These are phyloP conservation scores for Clarias platycephalus DNA, from an alignment of 2,797 vertebrate species.

Conservation along the genomic window DNA sequence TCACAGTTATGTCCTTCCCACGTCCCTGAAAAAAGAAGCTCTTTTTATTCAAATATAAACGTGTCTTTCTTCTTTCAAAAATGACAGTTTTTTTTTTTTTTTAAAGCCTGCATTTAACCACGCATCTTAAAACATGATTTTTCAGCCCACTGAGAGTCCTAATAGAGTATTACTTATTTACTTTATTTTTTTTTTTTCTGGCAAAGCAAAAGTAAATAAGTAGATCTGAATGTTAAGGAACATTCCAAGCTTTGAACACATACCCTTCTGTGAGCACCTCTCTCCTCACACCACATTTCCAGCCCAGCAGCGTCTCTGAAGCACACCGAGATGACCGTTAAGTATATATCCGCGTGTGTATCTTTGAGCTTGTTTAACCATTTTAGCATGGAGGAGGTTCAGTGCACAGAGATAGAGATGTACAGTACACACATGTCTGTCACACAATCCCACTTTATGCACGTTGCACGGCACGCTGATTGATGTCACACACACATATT, in stretches of 20 bases:
- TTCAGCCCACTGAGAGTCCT: conserved; percentile 65
- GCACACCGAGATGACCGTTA: conserved; percentile 53
- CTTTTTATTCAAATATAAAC: conserved; percentile 35
- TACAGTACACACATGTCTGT: neutral
- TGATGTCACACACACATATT: neutral
- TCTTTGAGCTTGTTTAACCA: conserved; percentile 45
- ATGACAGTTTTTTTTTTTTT: neutral
- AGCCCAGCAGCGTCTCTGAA: conserved; percentile 58
- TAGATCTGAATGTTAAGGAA: conserved; percentile 75
- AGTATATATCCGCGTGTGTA: conserved; percentile 62
- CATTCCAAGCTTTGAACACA: conserved; percentile 77
- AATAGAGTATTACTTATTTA: conserved; percentile 69
- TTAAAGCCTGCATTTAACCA: conserved; percentile 10
- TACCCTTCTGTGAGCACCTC: conserved; percentile 69
- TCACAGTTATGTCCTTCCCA: neutral
- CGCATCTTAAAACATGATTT: conserved; percentile 24
- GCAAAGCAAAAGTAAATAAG: conserved; percentile 79
- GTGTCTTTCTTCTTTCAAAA: conserved; percentile 20
- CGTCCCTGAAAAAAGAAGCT: neutral
- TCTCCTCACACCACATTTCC: conserved; percentile 61
- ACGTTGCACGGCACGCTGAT: neutral
- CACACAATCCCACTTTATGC: neutral
- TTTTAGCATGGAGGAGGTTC: neutral
- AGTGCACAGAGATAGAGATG: neutral
- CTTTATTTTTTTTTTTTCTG: conserved; percentile 69